phyloP scores from a whole-genome alignment of 2,113 vertebrate species.

The Laticauda colubrina region DNA sequence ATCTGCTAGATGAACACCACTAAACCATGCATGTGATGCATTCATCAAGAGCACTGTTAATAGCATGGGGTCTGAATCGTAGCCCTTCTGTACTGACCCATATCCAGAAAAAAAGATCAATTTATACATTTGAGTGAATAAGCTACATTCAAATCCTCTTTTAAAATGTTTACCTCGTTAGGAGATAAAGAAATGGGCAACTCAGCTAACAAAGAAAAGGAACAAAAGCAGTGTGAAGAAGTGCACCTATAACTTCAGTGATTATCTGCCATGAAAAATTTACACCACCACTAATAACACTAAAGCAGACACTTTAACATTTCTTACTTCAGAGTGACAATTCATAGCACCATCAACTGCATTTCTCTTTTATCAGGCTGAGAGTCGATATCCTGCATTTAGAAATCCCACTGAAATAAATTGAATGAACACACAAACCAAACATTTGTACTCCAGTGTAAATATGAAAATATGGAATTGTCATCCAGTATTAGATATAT shows the following conservation, averaged over 20 bases:
- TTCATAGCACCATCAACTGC: background rate
- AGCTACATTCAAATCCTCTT: conserved; percentile 1
- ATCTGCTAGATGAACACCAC: background rate
- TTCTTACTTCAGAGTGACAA: conserved; percentile 1
- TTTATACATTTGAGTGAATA: background rate
- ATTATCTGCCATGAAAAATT: conserved; percentile 11
- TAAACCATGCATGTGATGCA: background rate
- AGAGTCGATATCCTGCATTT: background rate
- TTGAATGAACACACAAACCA: background rate
- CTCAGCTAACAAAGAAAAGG: background rate
- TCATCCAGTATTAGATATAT: background rate
- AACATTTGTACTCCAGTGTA: background rate
- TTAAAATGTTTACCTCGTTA: conserved; percentile 6
- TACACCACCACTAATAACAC: background rate
- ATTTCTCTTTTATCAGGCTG: background rate
- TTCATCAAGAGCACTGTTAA: background rate
- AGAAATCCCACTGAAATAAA: background rate
- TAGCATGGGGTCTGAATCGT: background rate
- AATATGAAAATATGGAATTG: background rate
- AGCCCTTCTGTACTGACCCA: background rate
- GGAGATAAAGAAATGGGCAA: conserved; percentile 18
- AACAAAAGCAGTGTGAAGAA: conserved; percentile 27
- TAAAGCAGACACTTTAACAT: conserved; percentile 16
- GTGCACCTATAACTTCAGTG: conserved; percentile 7
- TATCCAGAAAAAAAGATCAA: background rate